Evolutionary conservation across 2,113 vertebrate species (phyloP).

Genomic region (Genyomyrus donnyi): DNA sequence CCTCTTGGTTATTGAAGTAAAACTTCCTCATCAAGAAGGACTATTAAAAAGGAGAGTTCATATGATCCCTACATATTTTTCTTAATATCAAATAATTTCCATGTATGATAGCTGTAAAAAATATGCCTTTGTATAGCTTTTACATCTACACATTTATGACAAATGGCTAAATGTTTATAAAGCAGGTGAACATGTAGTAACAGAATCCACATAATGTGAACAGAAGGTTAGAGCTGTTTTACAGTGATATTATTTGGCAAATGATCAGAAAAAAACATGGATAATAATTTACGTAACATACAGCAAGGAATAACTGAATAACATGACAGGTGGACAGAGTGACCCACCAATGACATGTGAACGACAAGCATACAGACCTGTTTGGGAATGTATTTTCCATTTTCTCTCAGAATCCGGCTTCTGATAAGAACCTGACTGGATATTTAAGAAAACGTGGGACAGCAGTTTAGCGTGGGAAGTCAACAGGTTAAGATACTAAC

Average conservation of each 20-base stretch:
- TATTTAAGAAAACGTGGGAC: slow-evolving; percentile 30
- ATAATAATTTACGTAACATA: not conserved
- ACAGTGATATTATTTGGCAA: not conserved
- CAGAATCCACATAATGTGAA: not conserved
- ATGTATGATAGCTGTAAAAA: not conserved
- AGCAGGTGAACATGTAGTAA: not conserved
- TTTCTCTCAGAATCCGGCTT: slow-evolving; percentile 94
- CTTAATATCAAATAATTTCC: not conserved
- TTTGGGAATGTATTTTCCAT: slow-evolving; percentile 96
- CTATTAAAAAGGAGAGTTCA: slow-evolving; percentile 52
- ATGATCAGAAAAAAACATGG: not conserved
- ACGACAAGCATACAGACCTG: slow-evolving; percentile 61
- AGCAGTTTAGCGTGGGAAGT: not conserved
- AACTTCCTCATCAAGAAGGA: slow-evolving; percentile 96
- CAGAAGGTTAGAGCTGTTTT: not conserved
- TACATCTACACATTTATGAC: not conserved
- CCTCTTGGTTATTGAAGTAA: slow-evolving; percentile 96
- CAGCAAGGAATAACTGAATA: not conserved
- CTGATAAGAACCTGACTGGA: slow-evolving; percentile 92
- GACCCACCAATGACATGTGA: not conserved
- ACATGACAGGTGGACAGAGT: not conserved
- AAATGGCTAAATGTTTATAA: not conserved
- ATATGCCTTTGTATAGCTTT: not conserved
- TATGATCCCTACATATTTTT: not conserved
- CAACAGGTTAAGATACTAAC: not conserved